Evolutionary conservation across 2,888 invertebrate genomes (phyloP), one percentile per base, ranked within the genome.

Genomic region (Trichacis sp.): DNA sequence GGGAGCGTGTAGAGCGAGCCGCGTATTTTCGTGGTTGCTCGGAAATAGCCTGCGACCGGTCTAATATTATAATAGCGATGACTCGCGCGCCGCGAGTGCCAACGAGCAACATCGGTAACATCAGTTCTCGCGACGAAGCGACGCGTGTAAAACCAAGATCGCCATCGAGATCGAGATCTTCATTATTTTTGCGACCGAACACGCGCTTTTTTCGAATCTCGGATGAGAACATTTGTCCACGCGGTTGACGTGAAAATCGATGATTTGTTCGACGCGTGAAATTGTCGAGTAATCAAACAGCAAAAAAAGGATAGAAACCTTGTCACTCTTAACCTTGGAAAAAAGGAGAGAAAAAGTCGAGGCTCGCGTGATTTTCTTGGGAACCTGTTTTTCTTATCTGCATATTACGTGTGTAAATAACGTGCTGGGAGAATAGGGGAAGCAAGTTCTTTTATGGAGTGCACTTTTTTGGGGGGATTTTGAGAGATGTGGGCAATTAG

Each of bases 31-130:
- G 80, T 79, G 75, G 77, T 73, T 75, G 73, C 80, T 77, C 77
- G 76, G 77, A 82, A 82, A 82, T 82, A 82, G 81, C 78, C 74
- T 73, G 64, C 73, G 74, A 70, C 69, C 75, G 75, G 75, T 80
- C 82, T 76, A 78, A 81, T 80, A 82, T 79, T 78, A 77, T 77
- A 79, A 78, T 77, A 77, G 76, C 77, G 77, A 77, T 77, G 77
- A 77, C 76, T 77, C 70, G 63, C 53, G 53, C 53, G 45, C 12
- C 58, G 57, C 56, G 64, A 62, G 64, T 49, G 46, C 57, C 50
- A 55, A 47, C 1, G 12, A 2, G n/a, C n/a, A n/a, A n/a, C n/a
- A n/a, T n/a, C n/a, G n/a, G n/a, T n/a, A n/a, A n/a, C n/a, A n/a
- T n/a, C n/a, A n/a, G n/a, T n/a, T n/a, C n/a, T n/a, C n/a, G 40